Evolutionary conservation across 2,888 invertebrate genomes (phyloP), one percentile per base, ranked within the genome.

Genomic region (Melangyna quadrimaculata): DNA sequence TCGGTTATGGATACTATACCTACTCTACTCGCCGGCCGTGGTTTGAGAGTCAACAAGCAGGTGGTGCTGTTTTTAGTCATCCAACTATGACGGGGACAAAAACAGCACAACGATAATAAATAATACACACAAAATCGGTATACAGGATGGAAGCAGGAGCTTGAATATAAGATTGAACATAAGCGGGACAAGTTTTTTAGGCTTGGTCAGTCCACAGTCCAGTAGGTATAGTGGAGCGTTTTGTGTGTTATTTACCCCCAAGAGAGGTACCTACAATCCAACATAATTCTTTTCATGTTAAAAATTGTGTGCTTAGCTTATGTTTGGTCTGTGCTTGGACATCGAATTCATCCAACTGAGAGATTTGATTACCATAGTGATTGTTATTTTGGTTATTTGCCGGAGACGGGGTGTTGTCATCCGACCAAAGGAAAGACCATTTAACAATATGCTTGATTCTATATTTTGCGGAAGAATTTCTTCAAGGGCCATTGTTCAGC

Each of bases 321-420:
- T n/a, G 57, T 71, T 67, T 48, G 55, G 67, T 8, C 12, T 45
- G 65, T 63, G 48, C 22, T 43, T 37, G 35, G 57, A 65, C 65
- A 79, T 71, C n/a, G 75, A 45, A 79, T 61, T 69, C 53, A 72
- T 61, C 84, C 84, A 69, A 67, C 61, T 63, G 72, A 51, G 53
- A 75, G 80, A 84, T 84, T 84, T 84, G 75, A 79, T 84, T 84
- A 84, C 79, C 75, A 55, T 55, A 27, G 53, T 75, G 71, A 79
- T 84, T 80, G 80, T 84, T 84, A 72, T 84, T 69, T 83, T 32
- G 71, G 43, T 65, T 65, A 5, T 65, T 63, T 45, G 29, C 19
- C 19, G 19, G 17, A n/a, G 43, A 29, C 10, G 43, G 29, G 48
- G 69, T 22, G 12, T 69, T 70, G 74, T 74, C 78, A 73, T 61